A percentile compares a stretch with the other conserved stretches of the same genome.
phyloP scores from a whole-genome alignment of 2,797 vertebrate species.

The Pipistrellus kuhlii region DNA sequence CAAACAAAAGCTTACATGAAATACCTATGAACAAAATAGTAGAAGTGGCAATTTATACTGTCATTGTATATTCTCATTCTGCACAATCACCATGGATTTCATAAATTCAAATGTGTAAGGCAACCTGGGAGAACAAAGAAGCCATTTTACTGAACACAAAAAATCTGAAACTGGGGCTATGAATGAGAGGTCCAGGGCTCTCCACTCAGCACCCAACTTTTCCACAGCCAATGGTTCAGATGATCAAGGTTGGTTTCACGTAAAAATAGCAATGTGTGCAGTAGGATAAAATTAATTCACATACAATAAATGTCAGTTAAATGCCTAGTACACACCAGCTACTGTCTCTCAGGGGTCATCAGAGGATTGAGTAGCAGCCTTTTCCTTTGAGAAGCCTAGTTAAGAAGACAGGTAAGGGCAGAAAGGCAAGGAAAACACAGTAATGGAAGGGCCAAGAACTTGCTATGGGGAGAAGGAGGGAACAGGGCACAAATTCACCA shows the following conservation, averaged over 20 bases:
- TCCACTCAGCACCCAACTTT: not conserved
- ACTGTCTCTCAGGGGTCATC: not conserved
- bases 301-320: conserved; percentile 33
- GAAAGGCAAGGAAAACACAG: not conserved
- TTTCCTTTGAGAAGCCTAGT: conserved; percentile 19
- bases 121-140: not conserved
- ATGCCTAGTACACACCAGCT: conserved; percentile 1
- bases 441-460: too few relatives aligned
- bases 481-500: not conserved
- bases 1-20: conserved; percentile 39
- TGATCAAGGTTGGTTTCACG: not conserved
- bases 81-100: not conserved
- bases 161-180: not conserved
- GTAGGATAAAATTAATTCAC: conserved; percentile 17
- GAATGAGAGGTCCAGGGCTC: not conserved
- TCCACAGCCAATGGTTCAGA: not conserved
- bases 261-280: conserved; percentile 11
- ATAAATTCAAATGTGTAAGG: not conserved
- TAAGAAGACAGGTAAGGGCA: not conserved
- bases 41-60: not conserved
- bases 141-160: not conserved
- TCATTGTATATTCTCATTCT: not conserved
- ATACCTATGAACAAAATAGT: not conserved
- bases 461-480: not conserved
- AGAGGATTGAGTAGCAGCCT: not conserved